Evolutionary conservation across 2,113 vertebrate genomes (phyloP).

Genomic region (Prionailurus viverrinus): DNA sequence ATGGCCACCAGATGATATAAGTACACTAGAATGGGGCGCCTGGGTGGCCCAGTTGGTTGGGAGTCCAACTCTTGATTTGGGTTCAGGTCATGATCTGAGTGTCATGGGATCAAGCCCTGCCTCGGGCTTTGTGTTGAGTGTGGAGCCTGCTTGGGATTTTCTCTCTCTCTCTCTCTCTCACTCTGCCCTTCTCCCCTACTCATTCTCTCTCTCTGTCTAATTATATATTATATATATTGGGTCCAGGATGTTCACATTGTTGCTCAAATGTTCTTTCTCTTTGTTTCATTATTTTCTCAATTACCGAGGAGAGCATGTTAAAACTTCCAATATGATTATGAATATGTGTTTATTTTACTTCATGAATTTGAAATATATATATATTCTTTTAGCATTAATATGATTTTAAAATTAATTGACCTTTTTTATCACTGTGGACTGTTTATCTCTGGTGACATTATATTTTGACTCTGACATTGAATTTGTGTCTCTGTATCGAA

Average conservation of each 20-base stretch:
- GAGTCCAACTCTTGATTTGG: too few relatives aligned
- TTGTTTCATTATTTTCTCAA: constrained; percentile 1
- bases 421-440: background rate
- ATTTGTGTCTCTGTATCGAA: background rate
- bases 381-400: background rate
- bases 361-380: background rate
- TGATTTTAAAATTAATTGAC: background rate
- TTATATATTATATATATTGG: too few relatives aligned
- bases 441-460: background rate
- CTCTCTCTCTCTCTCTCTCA: too few relatives aligned
- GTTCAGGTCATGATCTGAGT: too few relatives aligned
- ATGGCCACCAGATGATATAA: background rate
- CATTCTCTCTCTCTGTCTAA: too few relatives aligned
- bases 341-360: background rate
- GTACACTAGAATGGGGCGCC: too few relatives aligned
- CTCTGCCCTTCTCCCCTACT: too few relatives aligned
- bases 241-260: background rate
- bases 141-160: too few relatives aligned
- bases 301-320: background rate
- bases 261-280: background rate
- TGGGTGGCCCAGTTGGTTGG: too few relatives aligned
- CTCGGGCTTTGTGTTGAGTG: too few relatives aligned
- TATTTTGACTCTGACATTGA: background rate
- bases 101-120: too few relatives aligned
- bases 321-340: background rate